phyloP scores from a whole-genome alignment of 2,888 invertebrate genomes.

The Petrophora chlorosata region DNA sequence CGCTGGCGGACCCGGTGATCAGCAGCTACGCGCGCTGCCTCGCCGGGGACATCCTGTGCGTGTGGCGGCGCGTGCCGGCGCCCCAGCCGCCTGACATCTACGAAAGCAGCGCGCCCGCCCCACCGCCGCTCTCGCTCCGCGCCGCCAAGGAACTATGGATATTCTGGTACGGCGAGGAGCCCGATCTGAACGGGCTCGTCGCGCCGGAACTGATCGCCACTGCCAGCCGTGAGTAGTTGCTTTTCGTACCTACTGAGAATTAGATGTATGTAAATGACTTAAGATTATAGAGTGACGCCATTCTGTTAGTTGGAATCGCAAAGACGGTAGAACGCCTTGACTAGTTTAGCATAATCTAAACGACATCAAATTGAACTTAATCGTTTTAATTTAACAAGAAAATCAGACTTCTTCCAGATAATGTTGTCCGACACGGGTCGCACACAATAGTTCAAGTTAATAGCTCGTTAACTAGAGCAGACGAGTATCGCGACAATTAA shows the following conservation, averaged over 20 bases:
- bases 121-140: slow-evolving; percentile 90
- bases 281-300: no score
- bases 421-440: slow-evolving; percentile 33
- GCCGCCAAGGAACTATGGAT: slow-evolving; percentile 99
- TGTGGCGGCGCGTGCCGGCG: slow-evolving; percentile 95
- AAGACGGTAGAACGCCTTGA: no score
- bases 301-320: no score
- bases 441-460: slow-evolving; percentile 66
- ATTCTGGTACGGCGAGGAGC: slow-evolving; percentile 99
- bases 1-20: slow-evolving; percentile 95
- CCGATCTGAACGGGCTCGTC: slow-evolving; percentile 93
- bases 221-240: slow-evolving; percentile 89
- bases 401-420: slow-evolving; percentile 23
- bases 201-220: slow-evolving; percentile 93
- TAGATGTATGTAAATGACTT: no score
- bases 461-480: slow-evolving; percentile 67
- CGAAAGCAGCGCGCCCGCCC: slow-evolving; percentile 81
- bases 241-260: slow-evolving; percentile 1
- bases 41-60: slow-evolving; percentile 97
- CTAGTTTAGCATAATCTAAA: not conserved
- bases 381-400: not conserved
- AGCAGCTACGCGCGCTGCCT: slow-evolving; percentile 95
- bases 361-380: not conserved
- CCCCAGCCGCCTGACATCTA: slow-evolving; percentile 76
- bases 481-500: slow-evolving; percentile 66